Evolutionary conservation across 2,797 vertebrate genomes (phyloP).

Genomic region (Tiaroga cobitis): DNA sequence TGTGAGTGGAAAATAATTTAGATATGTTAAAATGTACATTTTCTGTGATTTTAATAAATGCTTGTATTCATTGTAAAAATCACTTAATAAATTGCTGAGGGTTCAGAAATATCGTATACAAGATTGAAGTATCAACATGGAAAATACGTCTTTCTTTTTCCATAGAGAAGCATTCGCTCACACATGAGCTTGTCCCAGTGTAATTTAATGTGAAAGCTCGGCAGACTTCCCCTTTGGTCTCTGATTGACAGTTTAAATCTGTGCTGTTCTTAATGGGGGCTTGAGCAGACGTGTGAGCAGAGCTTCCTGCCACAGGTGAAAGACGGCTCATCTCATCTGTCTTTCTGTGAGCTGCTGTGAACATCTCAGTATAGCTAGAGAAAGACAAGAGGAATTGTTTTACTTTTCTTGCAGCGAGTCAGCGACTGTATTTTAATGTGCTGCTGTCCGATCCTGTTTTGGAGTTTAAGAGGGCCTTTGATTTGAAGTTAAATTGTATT

Average conservation of each 20-base stretch:
- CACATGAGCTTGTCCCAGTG: neutral
- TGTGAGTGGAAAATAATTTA: neutral
- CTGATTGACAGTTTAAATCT: slow-evolving; percentile 58
- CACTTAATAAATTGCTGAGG: neutral
- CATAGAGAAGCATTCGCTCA: neutral
- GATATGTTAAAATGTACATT: neutral
- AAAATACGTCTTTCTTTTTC: neutral
- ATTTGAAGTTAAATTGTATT: slow-evolving; percentile 2
- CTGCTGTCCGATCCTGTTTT: neutral
- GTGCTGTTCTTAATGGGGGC: slow-evolving; percentile 41
- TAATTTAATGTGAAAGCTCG: slow-evolving; percentile 44
- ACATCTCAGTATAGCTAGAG: neutral
- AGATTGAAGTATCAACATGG: neutral
- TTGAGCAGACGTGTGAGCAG: slow-evolving; percentile 25
- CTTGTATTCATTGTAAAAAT: neutral
- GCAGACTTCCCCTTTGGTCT: slow-evolving; percentile 20
- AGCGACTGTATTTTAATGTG: neutral
- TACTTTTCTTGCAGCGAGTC: neutral
- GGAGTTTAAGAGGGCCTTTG: neutral
- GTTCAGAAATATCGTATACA: neutral
- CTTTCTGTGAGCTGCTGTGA: slow-evolving; percentile 35
- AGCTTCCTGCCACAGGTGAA: slow-evolving; percentile 43
- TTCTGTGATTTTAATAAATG: neutral
- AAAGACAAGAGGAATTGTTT: slow-evolving; percentile 8
- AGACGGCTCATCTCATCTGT: slow-evolving; percentile 26